A percentile compares a stretch with the other conserved stretches of the same genome.
phyloP scores from a whole-genome alignment of 2,113 vertebrate species.

The Gallinago jamesoni region DNA sequence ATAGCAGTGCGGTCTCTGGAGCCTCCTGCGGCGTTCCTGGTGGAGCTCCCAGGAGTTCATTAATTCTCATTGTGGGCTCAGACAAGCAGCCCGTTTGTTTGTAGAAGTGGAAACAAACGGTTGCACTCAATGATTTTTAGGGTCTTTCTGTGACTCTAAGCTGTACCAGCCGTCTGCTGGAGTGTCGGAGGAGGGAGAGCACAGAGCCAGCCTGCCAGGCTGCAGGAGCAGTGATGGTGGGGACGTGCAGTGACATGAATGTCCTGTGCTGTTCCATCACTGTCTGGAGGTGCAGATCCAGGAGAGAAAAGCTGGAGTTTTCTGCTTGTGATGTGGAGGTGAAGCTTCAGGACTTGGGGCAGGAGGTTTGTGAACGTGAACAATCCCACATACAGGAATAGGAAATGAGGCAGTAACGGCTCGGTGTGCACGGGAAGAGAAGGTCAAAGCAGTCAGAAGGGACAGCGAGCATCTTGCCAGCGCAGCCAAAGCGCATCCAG shows the following conservation, averaged over 20 bases:
- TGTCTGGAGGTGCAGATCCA: background rate
- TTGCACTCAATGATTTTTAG: background rate
- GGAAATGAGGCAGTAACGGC: background rate
- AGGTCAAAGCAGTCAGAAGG: background rate
- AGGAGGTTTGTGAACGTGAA: background rate
- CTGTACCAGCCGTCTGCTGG: background rate
- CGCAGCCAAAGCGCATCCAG: background rate
- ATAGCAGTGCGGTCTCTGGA: background rate
- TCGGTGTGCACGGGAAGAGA: background rate
- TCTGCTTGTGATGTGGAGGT: background rate
- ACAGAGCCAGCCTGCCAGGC: background rate
- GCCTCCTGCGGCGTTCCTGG: background rate
- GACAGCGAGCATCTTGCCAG: background rate
- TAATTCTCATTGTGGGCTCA: background rate
- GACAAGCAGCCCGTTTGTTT: background rate
- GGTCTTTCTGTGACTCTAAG: background rate
- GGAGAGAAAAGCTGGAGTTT: background rate
- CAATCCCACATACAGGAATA: background rate
- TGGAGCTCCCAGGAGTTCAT: background rate
- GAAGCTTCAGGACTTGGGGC: background rate
- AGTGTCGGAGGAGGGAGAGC: background rate
- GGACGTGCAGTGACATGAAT: background rate
- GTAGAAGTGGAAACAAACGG: background rate
- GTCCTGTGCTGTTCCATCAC: background rate
- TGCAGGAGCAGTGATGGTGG: background rate